A percentile compares a stretch with the other conserved stretches of the same genome.
phyloP scores from a whole-genome alignment of 2,113 vertebrate species.

The Calyptommatus sinebrachiatus region DNA sequence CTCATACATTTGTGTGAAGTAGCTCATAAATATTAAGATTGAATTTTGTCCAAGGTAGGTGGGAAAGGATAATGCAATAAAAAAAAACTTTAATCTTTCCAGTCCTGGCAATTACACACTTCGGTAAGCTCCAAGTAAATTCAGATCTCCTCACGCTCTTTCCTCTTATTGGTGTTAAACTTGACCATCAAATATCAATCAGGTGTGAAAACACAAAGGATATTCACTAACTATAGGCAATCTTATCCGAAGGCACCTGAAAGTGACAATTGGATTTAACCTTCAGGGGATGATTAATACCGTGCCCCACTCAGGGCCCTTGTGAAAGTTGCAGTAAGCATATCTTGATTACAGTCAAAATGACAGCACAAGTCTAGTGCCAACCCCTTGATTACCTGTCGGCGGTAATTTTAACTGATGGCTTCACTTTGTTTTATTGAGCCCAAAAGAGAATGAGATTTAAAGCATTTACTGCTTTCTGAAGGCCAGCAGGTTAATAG shows the following conservation, averaged over 20 bases:
- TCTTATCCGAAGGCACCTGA: constrained; percentile 13
- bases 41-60: background rate
- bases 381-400: constrained; percentile 18
- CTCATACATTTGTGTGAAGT: background rate
- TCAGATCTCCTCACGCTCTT: constrained; percentile 19
- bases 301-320: no score
- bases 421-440: background rate
- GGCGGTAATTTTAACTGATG: constrained; percentile 20
- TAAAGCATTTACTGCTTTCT: constrained; percentile 13
- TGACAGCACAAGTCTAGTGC: background rate
- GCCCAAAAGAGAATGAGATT: background rate
- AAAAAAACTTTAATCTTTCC: constrained; percentile 36
- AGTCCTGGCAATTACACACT: constrained; percentile 19
- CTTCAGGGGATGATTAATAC: constrained; percentile 5
- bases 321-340: background rate
- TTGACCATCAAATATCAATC: constrained; percentile 12
- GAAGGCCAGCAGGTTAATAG: constrained; percentile 17
- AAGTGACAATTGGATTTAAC: constrained; percentile 34
- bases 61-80: background rate
- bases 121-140: constrained; percentile 30
- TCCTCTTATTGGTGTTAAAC: background rate
- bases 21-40: background rate
- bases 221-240: background rate
- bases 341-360: constrained; percentile 9
- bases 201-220: constrained; percentile 47